Base-by-base conservation (phyloP, 1,140 invertebrate genomes). In the Hypsibius dujardini region DNA sequence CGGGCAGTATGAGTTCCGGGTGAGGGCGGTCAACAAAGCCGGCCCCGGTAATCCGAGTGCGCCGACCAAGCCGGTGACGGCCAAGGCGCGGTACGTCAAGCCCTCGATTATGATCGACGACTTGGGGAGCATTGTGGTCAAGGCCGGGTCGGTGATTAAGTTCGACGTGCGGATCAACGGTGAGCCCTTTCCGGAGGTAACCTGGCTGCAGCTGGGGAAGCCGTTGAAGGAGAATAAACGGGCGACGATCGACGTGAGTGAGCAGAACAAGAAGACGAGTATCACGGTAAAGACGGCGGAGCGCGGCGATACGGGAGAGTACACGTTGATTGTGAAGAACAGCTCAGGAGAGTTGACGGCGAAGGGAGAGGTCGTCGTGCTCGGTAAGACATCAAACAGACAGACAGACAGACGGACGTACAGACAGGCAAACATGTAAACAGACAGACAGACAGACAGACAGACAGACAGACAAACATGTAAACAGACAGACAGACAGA, bases 61-160 rank as follows among this genome's bases (percentile, higher is more conserved):
- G 3, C 90, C 92, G 76, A 86, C 82, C 72, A 92, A 90, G 77
- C 85, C 88, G 46, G 87, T 94, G 46, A 79, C 95, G 62, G 93
- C 94, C 50, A 97, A 97, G 81, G 92, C 98, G 87, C 94, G 94
- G 74, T 98, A 92, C 90, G 92, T 67, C 42, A 67, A 67, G 42
- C 62, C 62, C 12, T 67, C 62, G 7, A 67, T 67, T 42, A 14
- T 67, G 7, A 42, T 67, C 12, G 62, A 67, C 12, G 62, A 67
- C 45, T 67, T 67, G 62, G 62, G 62, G 3, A 67, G 62, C 76
- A 82, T 92, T 2, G 90, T 86, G 0, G 84, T 94, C 72, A 90
- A 91, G 78, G 89, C 88, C 50, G 91, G 91, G 62, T 88, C 90
- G 77, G 84, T 86, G 69, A 85, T 94, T 72, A 84, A 88, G 3